Evolutionary conservation across 2,888 invertebrate species (phyloP).

Genomic region (Leucozona laternaria): DNA sequence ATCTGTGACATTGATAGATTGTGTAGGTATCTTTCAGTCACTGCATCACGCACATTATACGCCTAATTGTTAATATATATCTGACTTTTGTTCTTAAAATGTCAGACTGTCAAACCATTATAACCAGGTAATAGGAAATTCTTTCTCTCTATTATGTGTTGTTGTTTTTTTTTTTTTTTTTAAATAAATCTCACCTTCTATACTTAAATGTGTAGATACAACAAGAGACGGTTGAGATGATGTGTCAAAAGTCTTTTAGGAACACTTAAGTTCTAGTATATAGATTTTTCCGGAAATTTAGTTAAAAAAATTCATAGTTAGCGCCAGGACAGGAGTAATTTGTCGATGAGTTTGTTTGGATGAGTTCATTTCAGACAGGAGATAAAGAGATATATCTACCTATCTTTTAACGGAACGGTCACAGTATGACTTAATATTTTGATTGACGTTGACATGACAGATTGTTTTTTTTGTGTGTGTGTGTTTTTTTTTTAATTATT

Average conservation of each 20-base stretch:
- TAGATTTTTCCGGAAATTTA: slow-evolving; percentile 23
- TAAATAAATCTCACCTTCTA: slow-evolving; percentile 23
- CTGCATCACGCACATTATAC: slow-evolving; percentile 59
- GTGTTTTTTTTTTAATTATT: neutral
- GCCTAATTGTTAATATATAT: slow-evolving; percentile 65
- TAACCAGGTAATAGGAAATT: slow-evolving; percentile 13
- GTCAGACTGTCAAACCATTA: neutral
- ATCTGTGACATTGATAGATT: slow-evolving; percentile 42
- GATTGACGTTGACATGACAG: slow-evolving; percentile 63
- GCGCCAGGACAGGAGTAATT: slow-evolving; percentile 65
- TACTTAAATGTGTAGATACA: no score
- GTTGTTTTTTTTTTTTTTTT: neutral
- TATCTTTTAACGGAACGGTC: slow-evolving; percentile 25
- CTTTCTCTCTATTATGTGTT: neutral
- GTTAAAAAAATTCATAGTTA: slow-evolving; percentile 51
- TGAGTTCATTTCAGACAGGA: slow-evolving; percentile 40
- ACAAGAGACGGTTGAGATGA: slow-evolving; percentile 7
- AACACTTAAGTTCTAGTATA: slow-evolving; percentile 23
- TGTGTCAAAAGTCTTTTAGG: slow-evolving; percentile 66
- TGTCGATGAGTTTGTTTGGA: slow-evolving; percentile 43
- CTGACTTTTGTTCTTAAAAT: slow-evolving; percentile 12
- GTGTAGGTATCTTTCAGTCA: slow-evolving; percentile 44
- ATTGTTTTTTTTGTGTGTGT: neutral
- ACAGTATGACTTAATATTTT: slow-evolving; percentile 41
- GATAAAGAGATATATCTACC: slow-evolving; percentile 20